These are phyloP conservation scores for Rhyzopertha dominica DNA, from an alignment of 1,140 invertebrate genomes.

Conservation along the genomic window DNA sequence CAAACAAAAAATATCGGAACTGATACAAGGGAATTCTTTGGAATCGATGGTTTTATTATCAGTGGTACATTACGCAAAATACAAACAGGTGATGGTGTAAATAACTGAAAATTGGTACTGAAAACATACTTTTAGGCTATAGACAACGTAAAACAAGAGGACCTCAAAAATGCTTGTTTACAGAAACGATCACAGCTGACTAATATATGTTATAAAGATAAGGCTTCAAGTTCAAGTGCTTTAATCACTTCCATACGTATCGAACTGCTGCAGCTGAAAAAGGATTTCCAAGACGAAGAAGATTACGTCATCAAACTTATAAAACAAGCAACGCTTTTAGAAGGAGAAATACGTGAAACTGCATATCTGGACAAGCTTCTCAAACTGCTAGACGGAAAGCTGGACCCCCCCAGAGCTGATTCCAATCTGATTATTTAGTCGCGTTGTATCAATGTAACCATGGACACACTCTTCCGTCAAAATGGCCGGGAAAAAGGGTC, in stretches of 20 bases:
- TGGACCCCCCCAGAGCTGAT: slow-evolving; percentile 29
- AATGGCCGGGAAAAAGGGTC: slow-evolving; percentile 69
- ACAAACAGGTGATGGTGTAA: slow-evolving; percentile 18
- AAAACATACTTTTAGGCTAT: no score
- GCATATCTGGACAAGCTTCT: slow-evolving; percentile 30
- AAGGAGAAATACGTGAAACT: slow-evolving; percentile 26
- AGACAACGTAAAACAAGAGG: no score
- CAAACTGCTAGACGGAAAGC: slow-evolving; percentile 26
- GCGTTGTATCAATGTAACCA: background rate
- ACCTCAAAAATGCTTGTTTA: no score
- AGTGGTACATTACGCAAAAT: slow-evolving; percentile 23
- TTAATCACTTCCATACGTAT: no score
- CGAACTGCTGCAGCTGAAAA: no score
- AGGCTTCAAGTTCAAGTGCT: no score
- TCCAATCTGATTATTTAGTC: slow-evolving; percentile 32
- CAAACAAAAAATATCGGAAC: slow-evolving; percentile 23
- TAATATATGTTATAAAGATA: no score
- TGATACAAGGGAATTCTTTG: slow-evolving; percentile 28
- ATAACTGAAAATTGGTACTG: no score
- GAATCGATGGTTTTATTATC: slow-evolving; percentile 27
- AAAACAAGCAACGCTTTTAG: slow-evolving; percentile 15
- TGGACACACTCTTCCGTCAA: slow-evolving; percentile 6
- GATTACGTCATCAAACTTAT: slow-evolving; percentile 21
- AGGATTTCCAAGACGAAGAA: slow-evolving; percentile 14
- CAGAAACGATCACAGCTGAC: no score